phyloP scores from a whole-genome alignment of 2,888 invertebrate genomes.

The Abrostola tripartita region DNA sequence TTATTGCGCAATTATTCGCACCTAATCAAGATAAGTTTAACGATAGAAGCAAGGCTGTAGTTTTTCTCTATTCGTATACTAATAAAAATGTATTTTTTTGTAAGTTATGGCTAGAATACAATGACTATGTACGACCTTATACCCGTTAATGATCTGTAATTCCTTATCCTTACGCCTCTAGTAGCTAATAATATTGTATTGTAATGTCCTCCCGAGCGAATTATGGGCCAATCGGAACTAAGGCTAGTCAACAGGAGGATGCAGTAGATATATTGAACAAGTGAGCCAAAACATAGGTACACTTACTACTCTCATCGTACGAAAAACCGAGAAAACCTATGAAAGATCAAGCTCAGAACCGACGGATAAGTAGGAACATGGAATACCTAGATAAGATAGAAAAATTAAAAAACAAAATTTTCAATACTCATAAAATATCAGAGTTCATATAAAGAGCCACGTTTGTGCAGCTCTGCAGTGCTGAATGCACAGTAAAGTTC shows the following conservation, averaged over 20 bases:
- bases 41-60: constrained; percentile 1
- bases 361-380: background rate
- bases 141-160: too few relatives aligned
- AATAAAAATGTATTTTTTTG: background rate
- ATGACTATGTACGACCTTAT: too few relatives aligned
- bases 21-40: constrained; percentile 25
- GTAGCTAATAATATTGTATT: too few relatives aligned
- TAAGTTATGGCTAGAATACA: background rate
- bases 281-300: too few relatives aligned
- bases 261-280: too few relatives aligned
- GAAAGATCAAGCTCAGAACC: background rate
- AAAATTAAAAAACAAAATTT: background rate
- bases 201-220: too few relatives aligned
- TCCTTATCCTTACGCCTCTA: too few relatives aligned
- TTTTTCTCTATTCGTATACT: constrained; percentile 20
- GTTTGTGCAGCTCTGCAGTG: background rate
- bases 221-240: too few relatives aligned
- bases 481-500: constrained; percentile 12
- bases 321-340: too few relatives aligned
- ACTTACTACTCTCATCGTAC: too few relatives aligned
- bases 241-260: too few relatives aligned
- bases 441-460: background rate
- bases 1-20: constrained; percentile 17
- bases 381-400: background rate
- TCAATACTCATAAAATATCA: background rate